Evolutionary conservation across 2,797 vertebrate genomes (phyloP).

Genomic region (Margarornis squamiger): DNA sequence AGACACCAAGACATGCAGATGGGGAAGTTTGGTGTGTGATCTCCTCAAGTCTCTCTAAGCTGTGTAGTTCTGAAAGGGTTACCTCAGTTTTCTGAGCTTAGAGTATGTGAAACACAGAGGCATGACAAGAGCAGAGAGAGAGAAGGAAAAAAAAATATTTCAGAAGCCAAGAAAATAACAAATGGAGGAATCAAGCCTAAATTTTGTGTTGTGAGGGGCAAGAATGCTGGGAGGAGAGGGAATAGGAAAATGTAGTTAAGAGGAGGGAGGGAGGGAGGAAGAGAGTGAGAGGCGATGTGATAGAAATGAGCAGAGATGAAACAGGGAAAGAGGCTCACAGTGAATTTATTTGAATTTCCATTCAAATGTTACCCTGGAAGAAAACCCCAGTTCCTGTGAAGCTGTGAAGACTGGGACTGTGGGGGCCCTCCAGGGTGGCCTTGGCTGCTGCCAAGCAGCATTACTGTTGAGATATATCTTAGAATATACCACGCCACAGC

Average conservation of each 20-base stretch:
- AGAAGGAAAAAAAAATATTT: not conserved
- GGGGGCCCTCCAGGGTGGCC: not conserved
- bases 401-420: not conserved
- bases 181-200: not conserved
- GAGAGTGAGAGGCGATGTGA: not conserved
- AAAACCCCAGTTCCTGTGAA: not conserved
- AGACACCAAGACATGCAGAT: fast-evolving
- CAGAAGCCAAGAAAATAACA: not conserved
- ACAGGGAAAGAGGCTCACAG: not conserved
- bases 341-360: not conserved
- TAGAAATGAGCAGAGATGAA: not conserved
- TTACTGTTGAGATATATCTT: not conserved
- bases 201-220: not conserved
- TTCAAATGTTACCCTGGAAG: not conserved
- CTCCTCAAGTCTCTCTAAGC: not conserved
- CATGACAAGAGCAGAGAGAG: not conserved
- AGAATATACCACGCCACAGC: conserved; percentile 2
- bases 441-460: not conserved
- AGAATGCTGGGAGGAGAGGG: not conserved
- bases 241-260: not conserved
- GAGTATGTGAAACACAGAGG: not conserved
- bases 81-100: not conserved
- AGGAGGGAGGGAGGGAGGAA: not conserved
- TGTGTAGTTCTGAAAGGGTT: not conserved
- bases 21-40: not conserved